These are phyloP conservation scores for Glaucomys volans DNA, from an alignment of 2,113 vertebrate species.

Conservation along the genomic window DNA sequence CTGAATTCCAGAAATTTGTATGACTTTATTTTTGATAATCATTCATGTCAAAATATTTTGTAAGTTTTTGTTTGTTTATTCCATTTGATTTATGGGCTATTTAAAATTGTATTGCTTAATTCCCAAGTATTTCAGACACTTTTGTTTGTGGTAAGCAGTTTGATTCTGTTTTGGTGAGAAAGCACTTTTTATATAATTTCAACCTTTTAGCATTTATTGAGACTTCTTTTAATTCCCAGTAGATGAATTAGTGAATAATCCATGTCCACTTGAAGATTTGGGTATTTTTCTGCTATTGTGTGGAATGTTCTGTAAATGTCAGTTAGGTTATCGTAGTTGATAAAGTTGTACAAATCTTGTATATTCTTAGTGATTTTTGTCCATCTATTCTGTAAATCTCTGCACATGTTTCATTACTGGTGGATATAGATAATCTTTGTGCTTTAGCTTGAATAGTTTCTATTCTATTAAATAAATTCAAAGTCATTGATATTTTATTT, in stretches of 20 bases:
- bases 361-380: background rate
- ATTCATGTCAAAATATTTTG: conserved; percentile 28
- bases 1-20: background rate
- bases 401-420: background rate
- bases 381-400: background rate
- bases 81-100: background rate
- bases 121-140: background rate
- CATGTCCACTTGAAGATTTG: background rate
- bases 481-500: background rate
- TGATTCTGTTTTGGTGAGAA: background rate
- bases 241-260: background rate
- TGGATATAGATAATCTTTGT: background rate
- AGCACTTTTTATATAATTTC: background rate
- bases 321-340: background rate
- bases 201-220: background rate
- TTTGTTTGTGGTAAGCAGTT: background rate
- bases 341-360: background rate
- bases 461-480: background rate
- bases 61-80: background rate
- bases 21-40: background rate
- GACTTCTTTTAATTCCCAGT: background rate
- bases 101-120: background rate
- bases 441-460: background rate
- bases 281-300: background rate
- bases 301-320: background rate